Evolutionary conservation across 2,113 vertebrate species (phyloP).

Genomic region (Mohoua ochrocephala): DNA sequence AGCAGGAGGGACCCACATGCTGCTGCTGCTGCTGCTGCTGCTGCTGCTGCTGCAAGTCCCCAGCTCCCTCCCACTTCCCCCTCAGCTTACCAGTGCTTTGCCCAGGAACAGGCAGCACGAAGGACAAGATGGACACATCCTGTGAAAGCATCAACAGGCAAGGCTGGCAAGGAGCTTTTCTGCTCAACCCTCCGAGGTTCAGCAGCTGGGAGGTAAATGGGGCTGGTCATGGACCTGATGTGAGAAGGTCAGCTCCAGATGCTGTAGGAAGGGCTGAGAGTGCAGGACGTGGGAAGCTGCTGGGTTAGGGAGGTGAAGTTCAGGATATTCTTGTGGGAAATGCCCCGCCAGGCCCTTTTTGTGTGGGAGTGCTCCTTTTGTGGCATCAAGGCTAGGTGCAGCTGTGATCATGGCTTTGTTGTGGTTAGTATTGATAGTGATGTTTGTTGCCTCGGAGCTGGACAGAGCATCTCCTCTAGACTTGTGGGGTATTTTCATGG

Average conservation of each 20-base stretch:
- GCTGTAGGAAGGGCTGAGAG: background rate
- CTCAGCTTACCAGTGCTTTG: background rate
- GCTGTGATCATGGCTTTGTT: background rate
- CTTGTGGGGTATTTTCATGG: background rate
- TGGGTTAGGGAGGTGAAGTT: background rate
- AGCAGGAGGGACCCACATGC: background rate
- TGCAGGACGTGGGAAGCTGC: background rate
- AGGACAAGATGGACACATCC: background rate
- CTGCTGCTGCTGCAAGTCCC: background rate
- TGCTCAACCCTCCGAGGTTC: background rate
- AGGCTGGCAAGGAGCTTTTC: background rate
- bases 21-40: background rate
- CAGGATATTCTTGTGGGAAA: background rate
- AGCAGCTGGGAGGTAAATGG: background rate
- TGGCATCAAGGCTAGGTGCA: background rate
- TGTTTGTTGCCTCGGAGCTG: background rate
- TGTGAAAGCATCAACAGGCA: background rate
- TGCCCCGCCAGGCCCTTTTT: no score
- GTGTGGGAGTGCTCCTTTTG: background rate
- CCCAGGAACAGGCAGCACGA: background rate
- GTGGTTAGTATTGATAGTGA: background rate
- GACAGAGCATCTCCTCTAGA: background rate
- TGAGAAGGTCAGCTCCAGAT: background rate
- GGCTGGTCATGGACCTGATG: background rate
- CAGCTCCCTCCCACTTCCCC: background rate